A percentile compares a stretch with the other conserved stretches of the same genome.
phyloP scores from a whole-genome alignment of 2,113 vertebrate genomes.

The Colinus virginianus region DNA sequence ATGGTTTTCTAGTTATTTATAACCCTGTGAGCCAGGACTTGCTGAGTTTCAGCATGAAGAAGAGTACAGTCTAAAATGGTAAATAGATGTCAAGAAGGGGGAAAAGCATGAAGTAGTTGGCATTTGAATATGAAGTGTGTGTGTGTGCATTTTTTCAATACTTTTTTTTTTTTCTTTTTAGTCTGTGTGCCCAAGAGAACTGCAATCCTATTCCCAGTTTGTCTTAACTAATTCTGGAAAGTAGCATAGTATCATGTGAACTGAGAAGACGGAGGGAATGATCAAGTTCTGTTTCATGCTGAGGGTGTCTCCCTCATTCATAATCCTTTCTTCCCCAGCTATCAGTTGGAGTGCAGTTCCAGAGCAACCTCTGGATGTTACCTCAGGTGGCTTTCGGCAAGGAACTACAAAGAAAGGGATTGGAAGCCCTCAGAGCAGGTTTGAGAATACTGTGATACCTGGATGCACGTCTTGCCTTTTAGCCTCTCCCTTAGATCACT shows the following conservation, averaged over 20 bases:
- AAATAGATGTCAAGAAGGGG: background rate
- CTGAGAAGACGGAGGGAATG: background rate
- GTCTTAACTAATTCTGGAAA: background rate
- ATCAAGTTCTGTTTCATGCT: background rate
- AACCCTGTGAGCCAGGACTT: background rate
- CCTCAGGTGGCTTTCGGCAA: conserved; percentile 92
- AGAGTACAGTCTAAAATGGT: background rate
- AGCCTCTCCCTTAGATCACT: background rate
- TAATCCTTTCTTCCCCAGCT: conserved; percentile 76
- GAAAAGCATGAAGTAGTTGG: background rate
- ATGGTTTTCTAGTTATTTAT: background rate
- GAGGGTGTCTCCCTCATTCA: background rate
- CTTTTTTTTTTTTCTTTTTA: background rate
- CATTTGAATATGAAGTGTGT: background rate
- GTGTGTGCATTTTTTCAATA: too few species aligned
- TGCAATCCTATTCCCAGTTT: background rate
- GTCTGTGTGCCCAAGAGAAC: background rate
- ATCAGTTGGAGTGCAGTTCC: conserved; percentile 93
- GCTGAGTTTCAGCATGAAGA: background rate
- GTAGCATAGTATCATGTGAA: background rate
- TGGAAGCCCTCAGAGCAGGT: conserved; percentile 87
- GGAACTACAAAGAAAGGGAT: conserved; percentile 89
- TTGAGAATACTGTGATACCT: background rate
- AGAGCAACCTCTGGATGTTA: conserved; percentile 91
- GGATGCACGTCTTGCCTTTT: background rate